A percentile compares a stretch with the other conserved stretches of the same genome.
phyloP scores from a whole-genome alignment of 37 sponge, comb jelly and placozoan species.

The Ianthella basta region DNA sequence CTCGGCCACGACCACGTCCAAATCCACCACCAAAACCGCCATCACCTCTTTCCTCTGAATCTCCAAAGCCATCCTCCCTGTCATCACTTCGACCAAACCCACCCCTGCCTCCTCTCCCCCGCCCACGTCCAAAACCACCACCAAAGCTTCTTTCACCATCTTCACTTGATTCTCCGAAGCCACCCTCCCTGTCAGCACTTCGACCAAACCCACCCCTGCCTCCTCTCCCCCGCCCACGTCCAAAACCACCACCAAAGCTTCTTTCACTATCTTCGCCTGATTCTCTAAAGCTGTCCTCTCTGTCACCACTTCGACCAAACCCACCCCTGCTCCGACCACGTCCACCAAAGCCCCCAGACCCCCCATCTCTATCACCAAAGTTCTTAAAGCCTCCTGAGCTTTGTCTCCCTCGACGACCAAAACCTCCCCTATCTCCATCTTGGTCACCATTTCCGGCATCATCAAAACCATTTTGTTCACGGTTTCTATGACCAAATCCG shows the following conservation, averaged over 20 bases:
- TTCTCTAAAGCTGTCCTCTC: neutral
- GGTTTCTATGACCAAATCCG: slow-evolving; percentile 2
- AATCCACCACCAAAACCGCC: slow-evolving; percentile 10
- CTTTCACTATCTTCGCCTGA: slow-evolving; percentile 28
- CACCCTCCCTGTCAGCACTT: slow-evolving; percentile 5
- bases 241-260: slow-evolving; percentile 12
- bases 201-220: slow-evolving; percentile 37
- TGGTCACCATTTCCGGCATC: slow-evolving; percentile 10
- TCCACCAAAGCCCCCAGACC: slow-evolving; percentile 34
- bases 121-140: slow-evolving; percentile 25
- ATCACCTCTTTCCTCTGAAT: neutral
- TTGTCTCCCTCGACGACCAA: slow-evolving; percentile 23
- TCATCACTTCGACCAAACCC: slow-evolving; percentile 27
- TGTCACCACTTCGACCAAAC: neutral
- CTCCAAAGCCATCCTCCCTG: slow-evolving; percentile 7
- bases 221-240: slow-evolving; percentile 38
- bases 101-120: slow-evolving; percentile 42
- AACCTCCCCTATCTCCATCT: slow-evolving; percentile 7
- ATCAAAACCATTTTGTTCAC: neutral
- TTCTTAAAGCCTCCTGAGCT: neutral
- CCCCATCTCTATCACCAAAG: neutral
- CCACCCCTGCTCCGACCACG: slow-evolving; percentile 26
- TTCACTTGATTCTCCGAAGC: neutral
- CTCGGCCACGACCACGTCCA: slow-evolving; percentile 1
- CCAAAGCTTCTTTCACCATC: slow-evolving; percentile 5